Evolutionary conservation across 1,140 invertebrate species (phyloP).

Genomic region (Atta colombica): DNA sequence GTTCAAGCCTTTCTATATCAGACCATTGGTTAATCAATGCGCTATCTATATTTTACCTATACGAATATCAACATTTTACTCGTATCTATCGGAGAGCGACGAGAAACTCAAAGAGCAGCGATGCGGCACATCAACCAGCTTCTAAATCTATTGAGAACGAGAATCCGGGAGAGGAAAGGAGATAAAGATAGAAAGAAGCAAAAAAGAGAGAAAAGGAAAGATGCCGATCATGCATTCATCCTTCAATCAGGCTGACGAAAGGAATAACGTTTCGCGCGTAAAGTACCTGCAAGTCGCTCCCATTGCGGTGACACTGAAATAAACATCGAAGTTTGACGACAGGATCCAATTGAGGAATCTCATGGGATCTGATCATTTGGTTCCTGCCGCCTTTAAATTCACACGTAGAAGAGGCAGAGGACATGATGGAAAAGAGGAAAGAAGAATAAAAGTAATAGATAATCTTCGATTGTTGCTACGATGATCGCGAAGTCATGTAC

Average conservation of each 20-base stretch:
- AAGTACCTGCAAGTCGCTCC: conserved; percentile 70
- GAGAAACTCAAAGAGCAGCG: conserved; percentile 78
- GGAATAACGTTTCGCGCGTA: conserved; percentile 55
- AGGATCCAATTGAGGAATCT: conserved; percentile 1
- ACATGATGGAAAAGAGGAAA: background rate
- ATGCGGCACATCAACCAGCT: conserved; percentile 71
- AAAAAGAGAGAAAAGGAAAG: background rate
- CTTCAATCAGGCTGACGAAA: conserved; percentile 17
- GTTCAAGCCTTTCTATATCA: conserved; percentile 54
- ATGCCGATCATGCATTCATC: background rate
- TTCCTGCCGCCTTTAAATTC: conserved; percentile 12
- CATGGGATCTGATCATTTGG: conserved; percentile 14
- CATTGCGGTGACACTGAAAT: conserved; percentile 45
- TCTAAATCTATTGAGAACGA: conserved; percentile 44
- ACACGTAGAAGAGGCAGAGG: background rate
- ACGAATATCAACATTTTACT: conserved; percentile 3
- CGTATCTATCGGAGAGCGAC: conserved; percentile 66
- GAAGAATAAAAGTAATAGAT: conserved; percentile 12
- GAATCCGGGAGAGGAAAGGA: background rate
- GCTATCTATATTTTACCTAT: conserved; percentile 31
- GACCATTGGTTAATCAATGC: conserved; percentile 53
- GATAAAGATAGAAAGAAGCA: background rate
- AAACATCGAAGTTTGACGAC: conserved; percentile 36
- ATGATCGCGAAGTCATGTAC: background rate
- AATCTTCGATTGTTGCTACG: background rate